Evolutionary conservation across 1,140 invertebrate species (phyloP), one percentile per base, ranked within the genome.

Genomic region (Drosophila persimilis): DNA sequence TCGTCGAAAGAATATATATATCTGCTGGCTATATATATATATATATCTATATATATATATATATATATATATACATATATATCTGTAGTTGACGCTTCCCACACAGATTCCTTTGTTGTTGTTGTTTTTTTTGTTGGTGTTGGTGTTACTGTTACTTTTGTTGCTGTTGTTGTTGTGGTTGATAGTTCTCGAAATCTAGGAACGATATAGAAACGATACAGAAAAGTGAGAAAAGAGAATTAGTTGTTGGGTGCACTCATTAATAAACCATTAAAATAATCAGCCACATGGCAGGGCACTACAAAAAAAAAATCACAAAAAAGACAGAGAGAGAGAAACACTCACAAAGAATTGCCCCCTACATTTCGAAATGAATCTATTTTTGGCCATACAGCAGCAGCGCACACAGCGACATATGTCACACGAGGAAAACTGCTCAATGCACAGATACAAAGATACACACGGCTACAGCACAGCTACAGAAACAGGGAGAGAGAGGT

Each of bases 321-420:
- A 44, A 13, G 26, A 65, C 50, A 66, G n/a, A 62, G 45, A 63
- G n/a, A 46, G 9, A 55, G 35, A 60, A 66, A 48, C 17, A 46
- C 58, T 47, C 39, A 11, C 54, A 51, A 77, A 74, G 74, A 85
- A 86, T 63, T 85, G 81, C 81, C 81, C 81, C 81, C 75, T 80
- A 80, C 78, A 80, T 80, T 77, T 80, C 69, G 79, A 81, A 80
- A 83, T 45, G 62, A 72, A 83, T 77, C 78, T 81, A 81, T 81
- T 81, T 81, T 65, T 77, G 78, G 79, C 69, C 11, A 39, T 39
- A 54, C 63, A 72, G 62, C 35, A 35, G 31, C 31, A 39, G 35
- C 35, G 29, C 35, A 39, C 35, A 39, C 35, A 13, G 35, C 73
- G 73, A 85, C 81, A 85, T 77, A 80, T 85, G 80, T 85, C 80